Conservation (phyloP, 1,140 invertebrate species). For the Brachionus plicatilis region DNA sequence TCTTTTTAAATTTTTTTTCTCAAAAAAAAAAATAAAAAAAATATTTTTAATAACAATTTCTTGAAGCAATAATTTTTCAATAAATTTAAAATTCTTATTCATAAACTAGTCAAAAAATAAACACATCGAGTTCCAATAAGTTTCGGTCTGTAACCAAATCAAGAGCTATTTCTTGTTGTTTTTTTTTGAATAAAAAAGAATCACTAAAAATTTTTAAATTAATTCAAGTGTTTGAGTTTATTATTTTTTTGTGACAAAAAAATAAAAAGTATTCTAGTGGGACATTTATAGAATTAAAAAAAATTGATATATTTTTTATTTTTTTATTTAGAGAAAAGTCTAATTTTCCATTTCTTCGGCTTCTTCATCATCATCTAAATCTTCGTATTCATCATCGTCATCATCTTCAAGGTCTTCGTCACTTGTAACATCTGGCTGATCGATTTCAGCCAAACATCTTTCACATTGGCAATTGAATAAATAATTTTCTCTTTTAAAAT, state of each 20-base stretch:
- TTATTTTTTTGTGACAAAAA: not conserved
- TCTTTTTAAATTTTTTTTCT: too few species aligned
- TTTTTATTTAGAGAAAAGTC: not conserved
- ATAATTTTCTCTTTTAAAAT: constrained; percentile 69
- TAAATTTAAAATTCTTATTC: not conserved
- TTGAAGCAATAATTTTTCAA: not conserved
- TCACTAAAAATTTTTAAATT: not conserved
- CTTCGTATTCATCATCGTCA: constrained; percentile 43
- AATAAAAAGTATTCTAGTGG: not conserved
- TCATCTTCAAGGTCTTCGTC: constrained; percentile 61
- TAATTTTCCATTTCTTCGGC: constrained; percentile 28
- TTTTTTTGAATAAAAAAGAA: not conserved
- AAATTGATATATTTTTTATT: not conserved
- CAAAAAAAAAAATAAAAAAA: too few species aligned
- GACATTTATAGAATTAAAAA: not conserved
- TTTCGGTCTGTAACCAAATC: not conserved
- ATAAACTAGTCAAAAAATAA: not conserved
- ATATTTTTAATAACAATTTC: too few species aligned
- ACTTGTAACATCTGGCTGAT: constrained; percentile 73
- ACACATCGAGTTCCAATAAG: not conserved
- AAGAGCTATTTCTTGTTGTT: not conserved
- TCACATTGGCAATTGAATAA: constrained; percentile 74
- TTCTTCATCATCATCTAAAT: constrained; percentile 18
- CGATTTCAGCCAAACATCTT: constrained; percentile 68
- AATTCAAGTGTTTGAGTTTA: not conserved